Percentiles rank a stretch among this genome's conserved stretches.
Conservation (phyloP, 2,797 vertebrate species). For the Alfaro cultratus region DNA sequence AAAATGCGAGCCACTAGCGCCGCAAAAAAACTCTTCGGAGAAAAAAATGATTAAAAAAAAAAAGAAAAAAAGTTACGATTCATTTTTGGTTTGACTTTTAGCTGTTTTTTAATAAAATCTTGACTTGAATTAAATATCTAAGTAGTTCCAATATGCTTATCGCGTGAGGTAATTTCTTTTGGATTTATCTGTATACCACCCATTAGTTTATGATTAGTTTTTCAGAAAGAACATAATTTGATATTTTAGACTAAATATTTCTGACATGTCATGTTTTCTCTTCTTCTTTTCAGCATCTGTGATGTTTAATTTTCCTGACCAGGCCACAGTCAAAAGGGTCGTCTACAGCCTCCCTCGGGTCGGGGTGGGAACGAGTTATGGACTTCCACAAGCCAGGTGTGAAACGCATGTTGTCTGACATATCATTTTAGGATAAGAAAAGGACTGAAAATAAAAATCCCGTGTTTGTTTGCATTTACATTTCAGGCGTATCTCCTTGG, state of each 20-base stretch:
- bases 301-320: constrained; percentile 99
- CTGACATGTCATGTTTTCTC: constrained; percentile 9
- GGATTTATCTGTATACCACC: too few relatives aligned
- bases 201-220: neutral
- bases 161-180: too few relatives aligned
- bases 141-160: neutral
- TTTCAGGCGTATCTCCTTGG: constrained; percentile 94
- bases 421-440: neutral
- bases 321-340: constrained; percentile 96
- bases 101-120: neutral
- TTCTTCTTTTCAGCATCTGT: constrained; percentile 88
- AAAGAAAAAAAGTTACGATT: neutral
- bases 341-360: constrained; percentile 98
- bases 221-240: neutral
- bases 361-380: constrained; percentile 98
- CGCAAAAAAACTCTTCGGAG: too few relatives aligned
- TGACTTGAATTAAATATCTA: neutral
- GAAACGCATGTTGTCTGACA: neutral
- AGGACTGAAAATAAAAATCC: neutral
- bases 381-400: constrained; percentile 98
- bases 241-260: neutral
- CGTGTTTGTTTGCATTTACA: constrained; percentile 9
- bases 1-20: too few relatives aligned
- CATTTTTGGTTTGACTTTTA: neutral
- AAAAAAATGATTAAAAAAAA: too few relatives aligned